Percentiles rank a stretch among this genome's conserved stretches.
Conservation (phyloP, 2,113 vertebrate genomes). For the Neomonachus schauinslandi region DNA sequence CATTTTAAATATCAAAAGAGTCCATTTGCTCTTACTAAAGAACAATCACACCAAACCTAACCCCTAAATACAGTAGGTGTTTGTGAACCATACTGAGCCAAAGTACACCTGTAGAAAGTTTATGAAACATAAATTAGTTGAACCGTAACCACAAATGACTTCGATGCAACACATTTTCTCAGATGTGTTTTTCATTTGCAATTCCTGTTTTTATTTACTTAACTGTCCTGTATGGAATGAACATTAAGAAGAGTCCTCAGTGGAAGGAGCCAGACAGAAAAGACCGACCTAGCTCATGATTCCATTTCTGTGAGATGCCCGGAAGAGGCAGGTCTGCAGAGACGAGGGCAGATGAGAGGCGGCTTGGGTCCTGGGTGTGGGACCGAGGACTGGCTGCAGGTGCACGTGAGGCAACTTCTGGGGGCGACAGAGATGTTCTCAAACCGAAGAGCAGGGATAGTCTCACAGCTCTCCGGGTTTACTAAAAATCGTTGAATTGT, state of each 20-base stretch:
- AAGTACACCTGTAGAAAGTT: too few species aligned
- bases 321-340: background rate
- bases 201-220: background rate
- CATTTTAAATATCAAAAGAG: background rate
- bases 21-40: fast-evolving
- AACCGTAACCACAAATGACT: background rate
- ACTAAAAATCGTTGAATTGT: fast-evolving
- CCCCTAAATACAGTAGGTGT: background rate
- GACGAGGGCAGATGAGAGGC: fast-evolving
- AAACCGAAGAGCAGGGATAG: fast-evolving
- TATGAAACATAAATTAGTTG: fast-evolving
- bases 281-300: fast-evolving
- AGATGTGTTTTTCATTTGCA: background rate
- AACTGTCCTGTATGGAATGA: fast-evolving
- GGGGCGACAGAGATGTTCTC: too few species aligned
- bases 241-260: background rate
- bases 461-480: background rate
- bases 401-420: fast-evolving
- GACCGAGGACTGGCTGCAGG: fast-evolving
- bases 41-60: background rate
- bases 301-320: fast-evolving
- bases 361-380: background rate
- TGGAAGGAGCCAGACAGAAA: background rate
- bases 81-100: background rate
- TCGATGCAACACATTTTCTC: background rate